phyloP scores from a whole-genome alignment of 1,140 invertebrate genomes.

The Meloidogyne chitwoodi region DNA sequence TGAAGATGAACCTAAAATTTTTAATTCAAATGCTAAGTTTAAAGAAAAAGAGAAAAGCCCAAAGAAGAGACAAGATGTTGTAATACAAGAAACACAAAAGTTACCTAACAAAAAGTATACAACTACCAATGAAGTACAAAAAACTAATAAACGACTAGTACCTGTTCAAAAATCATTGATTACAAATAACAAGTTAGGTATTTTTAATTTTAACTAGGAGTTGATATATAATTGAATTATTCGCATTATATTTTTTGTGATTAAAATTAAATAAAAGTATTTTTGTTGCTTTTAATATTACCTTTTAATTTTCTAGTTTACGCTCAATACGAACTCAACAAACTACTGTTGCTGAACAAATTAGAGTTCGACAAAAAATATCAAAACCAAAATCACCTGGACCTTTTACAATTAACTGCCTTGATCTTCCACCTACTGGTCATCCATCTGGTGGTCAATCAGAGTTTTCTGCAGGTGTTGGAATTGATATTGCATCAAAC shows the following conservation, averaged over 20 bases:
- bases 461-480: neutral
- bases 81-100: neutral
- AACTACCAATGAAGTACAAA: neutral
- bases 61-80: neutral
- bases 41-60: too few species aligned
- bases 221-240: too few species aligned
- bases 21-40: too few species aligned
- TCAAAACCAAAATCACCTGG: neutral
- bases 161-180: neutral
- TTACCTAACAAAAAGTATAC: neutral
- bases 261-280: too few species aligned
- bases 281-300: too few species aligned
- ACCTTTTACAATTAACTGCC: neutral
- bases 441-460: neutral
- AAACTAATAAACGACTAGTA: neutral
- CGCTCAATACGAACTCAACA: neutral
- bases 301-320: neutral
- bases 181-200: too few species aligned
- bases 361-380: neutral
- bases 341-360: neutral
- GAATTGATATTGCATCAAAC: neutral
- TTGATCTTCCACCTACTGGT: neutral
- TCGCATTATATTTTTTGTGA: too few species aligned
- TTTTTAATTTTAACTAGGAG: too few species aligned
- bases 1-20: neutral